Base-by-base conservation (phyloP, 2,797 vertebrate species). In the Glossophaga mutica region DNA sequence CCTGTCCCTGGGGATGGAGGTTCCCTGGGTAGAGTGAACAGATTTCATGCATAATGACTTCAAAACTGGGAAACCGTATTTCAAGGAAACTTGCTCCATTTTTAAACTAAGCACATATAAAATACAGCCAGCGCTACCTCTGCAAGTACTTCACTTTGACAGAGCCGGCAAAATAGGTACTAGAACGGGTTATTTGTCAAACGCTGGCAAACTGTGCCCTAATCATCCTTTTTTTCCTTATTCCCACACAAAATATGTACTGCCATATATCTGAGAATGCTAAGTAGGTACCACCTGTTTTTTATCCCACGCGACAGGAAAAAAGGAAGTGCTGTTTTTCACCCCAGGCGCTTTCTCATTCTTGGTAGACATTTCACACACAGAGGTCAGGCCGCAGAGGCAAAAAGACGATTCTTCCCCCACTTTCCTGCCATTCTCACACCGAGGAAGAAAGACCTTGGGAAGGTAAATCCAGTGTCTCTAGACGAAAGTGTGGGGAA, bases 81-180 rank as follows among this genome's bases (percentile, higher is more conserved):
- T 94, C 85, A 95, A 3, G 24, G 34, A 67, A 78, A 87, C 14
- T 8, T 71, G 19, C 62, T 83, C 62, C 68, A 39, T 29, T 92
- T 95, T 90, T 83, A 87, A 90, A 90, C 21, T 5, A 68, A 83
- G 32, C 34, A 9, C 32, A 52, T 46, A 78, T 95, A 52, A 95
- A 92, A 83, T 83, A 95, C 0, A 68, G 46, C 52, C 16, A 11
- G 59, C 14, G 83, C 52, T 44, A 34, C n/a, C 73, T 78, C 26
- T 32, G 11, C 39, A 90, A 84, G 26, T 90, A 79, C 90, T 94
- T 90, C 76, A 86, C 42, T 10, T 44, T 16, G 84, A 94, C 68
- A 78, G 82, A 87, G 18, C 16, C n/a, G 57, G 62, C 65, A 14
- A 57, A 15, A 32, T 6, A 10, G 1, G 9, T 0, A 4, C 19